These are phyloP conservation scores for Pangasius sanitwongsei DNA, from an alignment of 2,797 vertebrate genomes.

Conservation along the genomic window DNA sequence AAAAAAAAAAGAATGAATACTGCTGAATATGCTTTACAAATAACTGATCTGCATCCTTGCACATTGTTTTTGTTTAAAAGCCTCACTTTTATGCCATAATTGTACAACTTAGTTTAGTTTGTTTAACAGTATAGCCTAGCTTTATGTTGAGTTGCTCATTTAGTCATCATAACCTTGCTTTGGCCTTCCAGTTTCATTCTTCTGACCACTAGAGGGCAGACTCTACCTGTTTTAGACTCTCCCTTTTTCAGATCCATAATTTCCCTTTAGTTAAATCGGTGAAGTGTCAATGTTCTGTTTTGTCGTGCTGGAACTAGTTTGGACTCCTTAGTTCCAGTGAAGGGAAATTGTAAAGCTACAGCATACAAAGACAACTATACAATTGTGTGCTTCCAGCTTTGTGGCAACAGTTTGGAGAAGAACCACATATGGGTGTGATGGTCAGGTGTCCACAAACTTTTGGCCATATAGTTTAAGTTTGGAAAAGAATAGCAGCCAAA, in stretches of 20 bases:
- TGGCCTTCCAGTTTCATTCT: not conserved
- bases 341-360: not conserved
- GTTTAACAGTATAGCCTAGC: not conserved
- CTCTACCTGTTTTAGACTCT: not conserved
- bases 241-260: not conserved
- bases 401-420: not conserved
- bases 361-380: not conserved
- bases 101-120: not conserved
- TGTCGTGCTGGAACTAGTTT: not conserved
- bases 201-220: constrained; percentile 12
- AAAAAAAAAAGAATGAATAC: not conserved
- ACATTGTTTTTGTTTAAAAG: not conserved
- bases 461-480: not conserved
- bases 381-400: not conserved
- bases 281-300: not conserved
- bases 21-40: not conserved
- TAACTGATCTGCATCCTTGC: not conserved
- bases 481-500: not conserved
- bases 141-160: not conserved
- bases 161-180: not conserved
- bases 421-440: not conserved
- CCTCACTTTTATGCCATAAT: not conserved
- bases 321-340: not conserved
- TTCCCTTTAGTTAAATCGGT: not conserved
- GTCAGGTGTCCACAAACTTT: not conserved